Evolutionary conservation across 2,113 vertebrate genomes (phyloP).

Genomic region (Marcusenius ussheri): DNA sequence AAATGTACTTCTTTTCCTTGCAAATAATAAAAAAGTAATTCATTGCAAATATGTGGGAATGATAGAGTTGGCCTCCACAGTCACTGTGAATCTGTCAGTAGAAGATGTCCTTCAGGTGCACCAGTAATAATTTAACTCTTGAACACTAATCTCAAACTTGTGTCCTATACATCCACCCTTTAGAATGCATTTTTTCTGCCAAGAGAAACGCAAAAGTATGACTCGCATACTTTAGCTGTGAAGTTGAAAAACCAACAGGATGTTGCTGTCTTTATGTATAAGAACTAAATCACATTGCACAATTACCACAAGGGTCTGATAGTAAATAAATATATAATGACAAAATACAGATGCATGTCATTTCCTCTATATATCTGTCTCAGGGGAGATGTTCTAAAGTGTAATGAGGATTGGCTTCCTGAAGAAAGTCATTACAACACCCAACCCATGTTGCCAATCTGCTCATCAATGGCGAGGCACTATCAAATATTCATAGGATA

Average conservation of each 20-base stretch:
- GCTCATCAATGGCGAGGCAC: slow-evolving; percentile 37
- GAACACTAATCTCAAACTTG: slow-evolving; percentile 13
- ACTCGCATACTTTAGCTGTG: not conserved
- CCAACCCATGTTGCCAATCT: slow-evolving; percentile 16
- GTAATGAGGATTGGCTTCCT: slow-evolving; percentile 40
- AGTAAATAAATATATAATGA: not conserved
- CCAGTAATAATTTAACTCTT: slow-evolving; percentile 13
- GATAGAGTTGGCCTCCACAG: slow-evolving; percentile 39
- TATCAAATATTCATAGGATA: slow-evolving; percentile 44
- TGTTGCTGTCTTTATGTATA: slow-evolving; percentile 29
- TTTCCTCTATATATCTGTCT: slow-evolving; percentile 11
- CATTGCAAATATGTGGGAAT: slow-evolving; percentile 50
- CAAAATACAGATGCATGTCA: not conserved
- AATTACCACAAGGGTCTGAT: slow-evolving; percentile 16
- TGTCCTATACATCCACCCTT: not conserved
- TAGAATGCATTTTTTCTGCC: slow-evolving; percentile 9
- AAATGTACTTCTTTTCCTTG: not conserved
- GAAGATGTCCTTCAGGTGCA: slow-evolving; percentile 9
- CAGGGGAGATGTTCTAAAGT: slow-evolving; percentile 22
- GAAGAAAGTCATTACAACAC: slow-evolving; percentile 37
- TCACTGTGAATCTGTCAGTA: slow-evolving; percentile 15
- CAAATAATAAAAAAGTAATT: slow-evolving; percentile 44
- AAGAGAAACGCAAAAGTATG: not conserved
- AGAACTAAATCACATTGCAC: not conserved
- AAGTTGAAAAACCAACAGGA: not conserved